Percentiles rank a stretch among this genome's conserved stretches.
Conservation (phyloP, 2,797 vertebrate species). For the Podargus strigoides region DNA sequence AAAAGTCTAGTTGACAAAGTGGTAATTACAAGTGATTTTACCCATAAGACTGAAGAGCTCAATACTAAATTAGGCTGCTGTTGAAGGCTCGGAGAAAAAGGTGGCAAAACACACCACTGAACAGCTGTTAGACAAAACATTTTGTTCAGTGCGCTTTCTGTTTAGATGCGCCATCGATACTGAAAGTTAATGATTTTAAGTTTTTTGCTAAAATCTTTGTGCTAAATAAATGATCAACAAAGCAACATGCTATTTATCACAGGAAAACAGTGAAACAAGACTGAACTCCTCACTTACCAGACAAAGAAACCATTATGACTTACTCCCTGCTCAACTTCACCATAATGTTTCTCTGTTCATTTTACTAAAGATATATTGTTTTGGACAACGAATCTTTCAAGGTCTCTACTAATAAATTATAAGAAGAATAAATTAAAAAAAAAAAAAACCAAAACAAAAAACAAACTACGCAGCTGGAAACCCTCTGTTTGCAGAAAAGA, state of each 20-base stretch:
- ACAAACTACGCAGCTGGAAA: slow-evolving; percentile 20
- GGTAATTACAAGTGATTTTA: slow-evolving; percentile 78
- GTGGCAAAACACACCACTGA: slow-evolving; percentile 77
- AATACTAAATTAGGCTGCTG: slow-evolving; percentile 73
- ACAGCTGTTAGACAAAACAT: slow-evolving; percentile 76
- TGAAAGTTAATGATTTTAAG: slow-evolving; percentile 72
- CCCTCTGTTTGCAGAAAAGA: slow-evolving; percentile 22
- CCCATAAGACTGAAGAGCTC: slow-evolving; percentile 68
- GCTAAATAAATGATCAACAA: slow-evolving; percentile 75
- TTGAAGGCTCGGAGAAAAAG: slow-evolving; percentile 74
- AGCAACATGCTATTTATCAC: slow-evolving; percentile 67
- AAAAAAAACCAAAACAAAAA: slow-evolving; percentile 8
- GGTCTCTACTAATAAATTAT: background rate
- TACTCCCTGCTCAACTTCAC: slow-evolving; percentile 17
- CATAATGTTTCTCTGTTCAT: background rate
- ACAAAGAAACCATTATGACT: slow-evolving; percentile 50
- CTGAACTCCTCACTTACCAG: slow-evolving; percentile 61
- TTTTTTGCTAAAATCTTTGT: slow-evolving; percentile 73
- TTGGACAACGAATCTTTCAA: background rate
- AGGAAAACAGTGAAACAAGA: slow-evolving; percentile 64
- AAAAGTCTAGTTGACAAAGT: slow-evolving; percentile 72
- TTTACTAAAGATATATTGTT: background rate
- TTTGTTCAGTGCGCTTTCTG: slow-evolving; percentile 73
- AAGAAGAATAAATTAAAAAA: slow-evolving; percentile 7
- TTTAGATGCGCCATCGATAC: slow-evolving; percentile 66